Percentiles rank a stretch among this genome's conserved stretches.
phyloP scores from a whole-genome alignment of 2,888 invertebrate species.

The Encarsia formosa region DNA sequence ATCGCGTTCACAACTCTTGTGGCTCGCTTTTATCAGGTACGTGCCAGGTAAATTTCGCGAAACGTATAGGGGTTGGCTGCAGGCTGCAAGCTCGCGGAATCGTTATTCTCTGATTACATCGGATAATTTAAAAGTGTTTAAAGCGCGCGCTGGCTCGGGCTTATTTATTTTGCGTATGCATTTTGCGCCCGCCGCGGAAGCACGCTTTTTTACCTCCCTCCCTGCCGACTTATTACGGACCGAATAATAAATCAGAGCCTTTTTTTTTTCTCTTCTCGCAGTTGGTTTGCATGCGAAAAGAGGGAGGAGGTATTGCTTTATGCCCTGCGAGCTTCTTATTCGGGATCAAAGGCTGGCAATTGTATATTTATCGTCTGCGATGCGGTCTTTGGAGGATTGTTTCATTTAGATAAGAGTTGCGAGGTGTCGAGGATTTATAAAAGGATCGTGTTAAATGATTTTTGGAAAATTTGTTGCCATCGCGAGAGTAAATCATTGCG shows the following conservation, averaged over 20 bases:
- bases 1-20: too few species aligned
- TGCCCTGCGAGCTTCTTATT: neutral
- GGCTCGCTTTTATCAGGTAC: too few species aligned
- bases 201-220: neutral
- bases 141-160: constrained; percentile 26
- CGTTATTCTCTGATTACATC: constrained; percentile 36
- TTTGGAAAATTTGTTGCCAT: neutral
- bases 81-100: constrained; percentile 11
- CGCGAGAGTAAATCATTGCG: constrained; percentile 1
- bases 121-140: constrained; percentile 33
- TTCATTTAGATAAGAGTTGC: constrained; percentile 8
- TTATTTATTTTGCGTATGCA: constrained; percentile 25
- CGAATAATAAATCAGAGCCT: constrained; percentile 17
- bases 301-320: too few species aligned
- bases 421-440: neutral
- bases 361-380: constrained; percentile 2
- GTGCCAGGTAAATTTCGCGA: constrained; percentile 14
- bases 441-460: neutral
- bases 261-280: constrained; percentile 2
- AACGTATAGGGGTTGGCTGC: too few species aligned
- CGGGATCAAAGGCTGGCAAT: neutral
- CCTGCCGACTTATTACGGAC: constrained; percentile 22
- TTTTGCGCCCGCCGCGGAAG: neutral
- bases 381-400: constrained; percentile 5
- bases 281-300: neutral